Evolutionary conservation across 30 jellyfish, hydroid and myxozoan species (phyloP).

Genomic region (Hydractinia symbiolongicarpus): DNA sequence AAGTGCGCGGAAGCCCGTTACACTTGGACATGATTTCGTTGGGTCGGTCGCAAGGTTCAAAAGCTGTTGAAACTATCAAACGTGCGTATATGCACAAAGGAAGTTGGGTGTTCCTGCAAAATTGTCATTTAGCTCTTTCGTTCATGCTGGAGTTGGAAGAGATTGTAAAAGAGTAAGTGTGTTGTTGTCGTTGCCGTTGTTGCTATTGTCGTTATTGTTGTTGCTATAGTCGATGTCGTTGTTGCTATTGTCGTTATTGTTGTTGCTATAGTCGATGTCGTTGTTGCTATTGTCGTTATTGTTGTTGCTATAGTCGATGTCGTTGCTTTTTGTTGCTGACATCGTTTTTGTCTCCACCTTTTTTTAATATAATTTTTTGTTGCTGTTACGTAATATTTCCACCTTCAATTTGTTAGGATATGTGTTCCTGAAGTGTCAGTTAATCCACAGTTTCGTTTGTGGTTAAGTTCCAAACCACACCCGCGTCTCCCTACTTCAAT

Average conservation of each 20-base stretch:
- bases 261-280: too few relatives aligned
- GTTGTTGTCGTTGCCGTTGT: too few relatives aligned
- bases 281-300: too few relatives aligned
- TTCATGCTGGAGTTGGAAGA: conserved; percentile 69
- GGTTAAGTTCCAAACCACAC: conserved; percentile 78
- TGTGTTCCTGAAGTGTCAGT: conserved; percentile 53
- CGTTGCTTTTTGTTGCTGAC: conserved; percentile 8
- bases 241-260: too few relatives aligned
- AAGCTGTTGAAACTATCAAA: conserved; percentile 53
- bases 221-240: not conserved
- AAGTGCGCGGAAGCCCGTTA: conserved; percentile 62
- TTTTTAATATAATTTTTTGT: not conserved
- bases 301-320: not conserved
- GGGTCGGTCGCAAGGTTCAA: conserved; percentile 77
- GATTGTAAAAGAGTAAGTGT: conserved; percentile 45
- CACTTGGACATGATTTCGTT: conserved; percentile 62
- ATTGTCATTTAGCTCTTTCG: conserved; percentile 79
- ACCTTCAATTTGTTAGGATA: conserved; percentile 31
- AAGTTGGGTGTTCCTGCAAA: conserved; percentile 79
- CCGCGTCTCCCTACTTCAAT: conserved; percentile 52
- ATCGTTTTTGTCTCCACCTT: not conserved
- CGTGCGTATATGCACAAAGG: conserved; percentile 64
- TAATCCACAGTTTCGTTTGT: conserved; percentile 67
- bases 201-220: too few relatives aligned
- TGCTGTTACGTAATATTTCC: not conserved